phyloP scores from a whole-genome alignment of 2,888 invertebrate species.

The Eilema depressum region DNA sequence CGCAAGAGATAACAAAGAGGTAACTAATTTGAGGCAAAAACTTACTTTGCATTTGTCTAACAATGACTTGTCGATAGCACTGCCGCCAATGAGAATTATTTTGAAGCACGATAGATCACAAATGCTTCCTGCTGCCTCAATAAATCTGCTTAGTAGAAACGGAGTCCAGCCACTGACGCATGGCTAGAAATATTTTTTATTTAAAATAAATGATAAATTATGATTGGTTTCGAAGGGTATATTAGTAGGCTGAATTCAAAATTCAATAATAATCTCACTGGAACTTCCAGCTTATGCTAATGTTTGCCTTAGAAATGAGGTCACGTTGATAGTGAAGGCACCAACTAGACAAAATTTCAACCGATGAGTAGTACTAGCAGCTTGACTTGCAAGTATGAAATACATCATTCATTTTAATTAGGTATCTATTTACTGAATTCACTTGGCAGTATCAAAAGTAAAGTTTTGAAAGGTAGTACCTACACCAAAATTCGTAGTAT shows the following conservation, averaged over 20 bases:
- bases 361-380: background rate
- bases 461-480: too few species aligned
- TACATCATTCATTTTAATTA: too few species aligned
- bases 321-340: too few species aligned
- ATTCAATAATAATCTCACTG: background rate
- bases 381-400: too few species aligned
- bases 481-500: too few species aligned
- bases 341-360: background rate
- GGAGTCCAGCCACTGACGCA: conserved; percentile 66
- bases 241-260: background rate
- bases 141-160: conserved; percentile 66
- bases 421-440: too few species aligned
- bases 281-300: too few species aligned
- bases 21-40: conserved; percentile 28
- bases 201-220: background rate
- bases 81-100: conserved; percentile 66
- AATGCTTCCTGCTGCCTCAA: conserved; percentile 62
- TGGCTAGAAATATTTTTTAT: conserved; percentile 57
- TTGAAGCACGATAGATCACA: conserved; percentile 71
- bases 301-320: too few species aligned
- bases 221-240: background rate
- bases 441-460: too few species aligned
- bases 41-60: conserved; percentile 66
- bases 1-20: background rate
- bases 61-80: conserved; percentile 63